Percentiles rank a stretch among this genome's conserved stretches.
Evolutionary conservation across 2,797 vertebrate species (phyloP).

Genomic region (Acanthiza pusilla): DNA sequence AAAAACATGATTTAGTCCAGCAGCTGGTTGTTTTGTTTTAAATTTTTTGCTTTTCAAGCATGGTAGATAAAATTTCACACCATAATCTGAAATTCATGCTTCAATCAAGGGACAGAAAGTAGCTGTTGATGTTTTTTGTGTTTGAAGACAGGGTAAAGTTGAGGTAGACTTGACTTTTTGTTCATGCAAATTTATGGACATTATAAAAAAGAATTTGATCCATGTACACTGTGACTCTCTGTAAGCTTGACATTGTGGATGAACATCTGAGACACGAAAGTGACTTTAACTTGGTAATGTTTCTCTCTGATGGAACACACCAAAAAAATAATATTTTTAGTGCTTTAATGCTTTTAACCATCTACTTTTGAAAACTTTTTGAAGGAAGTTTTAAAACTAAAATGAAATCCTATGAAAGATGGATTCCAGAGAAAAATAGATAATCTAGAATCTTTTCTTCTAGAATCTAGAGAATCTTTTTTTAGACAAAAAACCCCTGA

Average conservation of each 20-base stretch:
- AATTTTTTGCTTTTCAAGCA: neutral
- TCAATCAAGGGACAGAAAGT: neutral
- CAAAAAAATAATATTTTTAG: neutral
- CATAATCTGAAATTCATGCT: neutral
- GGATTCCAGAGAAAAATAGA: neutral
- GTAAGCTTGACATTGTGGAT: neutral
- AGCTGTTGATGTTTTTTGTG: neutral
- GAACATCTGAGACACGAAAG: neutral
- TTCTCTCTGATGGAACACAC: neutral
- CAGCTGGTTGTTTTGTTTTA: neutral
- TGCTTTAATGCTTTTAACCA: neutral
- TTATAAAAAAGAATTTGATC: neutral
- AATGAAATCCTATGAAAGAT: rapidly evolving
- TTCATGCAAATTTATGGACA: neutral
- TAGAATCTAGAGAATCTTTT: neutral
- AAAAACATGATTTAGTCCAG: neutral
- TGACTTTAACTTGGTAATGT: neutral
- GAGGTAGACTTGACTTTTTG: neutral
- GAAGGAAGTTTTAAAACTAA: neutral
- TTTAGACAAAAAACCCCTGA: rapidly evolving
- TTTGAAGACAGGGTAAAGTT: neutral
- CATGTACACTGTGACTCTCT: neutral
- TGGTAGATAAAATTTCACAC: neutral
- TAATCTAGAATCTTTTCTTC: neutral
- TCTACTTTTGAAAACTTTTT: neutral